Evolutionary conservation across 2,888 invertebrate genomes (phyloP), one percentile per base, ranked within the genome.

Genomic region (Microdon myrmicae): DNA sequence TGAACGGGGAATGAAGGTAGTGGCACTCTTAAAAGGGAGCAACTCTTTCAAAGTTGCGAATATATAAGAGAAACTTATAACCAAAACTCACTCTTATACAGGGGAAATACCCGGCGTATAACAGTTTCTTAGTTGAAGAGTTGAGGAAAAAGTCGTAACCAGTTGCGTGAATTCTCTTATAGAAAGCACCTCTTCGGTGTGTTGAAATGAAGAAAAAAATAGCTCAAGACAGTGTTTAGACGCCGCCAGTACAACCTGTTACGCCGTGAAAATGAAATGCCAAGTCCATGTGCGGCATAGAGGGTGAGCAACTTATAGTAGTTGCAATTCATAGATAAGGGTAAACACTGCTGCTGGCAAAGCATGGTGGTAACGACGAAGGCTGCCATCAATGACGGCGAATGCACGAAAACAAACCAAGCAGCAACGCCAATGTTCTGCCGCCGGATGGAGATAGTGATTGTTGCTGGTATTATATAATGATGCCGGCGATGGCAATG

Each of bases 171-270:
- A n/a, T n/a, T n/a, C n/a, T n/a, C n/a, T n/a, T n/a, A n/a, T n/a
- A n/a, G n/a, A n/a, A n/a, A n/a, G n/a, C n/a, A n/a, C n/a, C 51
- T 44, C 41, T 53, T 53, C 2, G 6, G 13, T 6, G 12, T 5
- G 10, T 1, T 34, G 6, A 20, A 38, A 34, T 31, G 37, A 26
- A 37, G 38, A 48, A 8, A 22, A 37, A 60, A 60, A 43, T 38
- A n/a, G 19, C 22, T 14, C 43, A 2, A 8, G n/a, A n/a, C n/a
- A n/a, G n/a, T n/a, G n/a, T n/a, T n/a, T n/a, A n/a, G n/a, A 47
- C 49, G 61, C 43, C 32, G 32, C 51, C 26, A 13, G 38, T 45
- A 47, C 70, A 70, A 70, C 68, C 70, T 70, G 70, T 70, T 70
- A 70, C 70, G 66, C 64, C 43, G 67, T 22, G 23, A 35, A 51